Conservation (phyloP, 2,113 vertebrate genomes). For the Tragelaphus buxtoni region DNA sequence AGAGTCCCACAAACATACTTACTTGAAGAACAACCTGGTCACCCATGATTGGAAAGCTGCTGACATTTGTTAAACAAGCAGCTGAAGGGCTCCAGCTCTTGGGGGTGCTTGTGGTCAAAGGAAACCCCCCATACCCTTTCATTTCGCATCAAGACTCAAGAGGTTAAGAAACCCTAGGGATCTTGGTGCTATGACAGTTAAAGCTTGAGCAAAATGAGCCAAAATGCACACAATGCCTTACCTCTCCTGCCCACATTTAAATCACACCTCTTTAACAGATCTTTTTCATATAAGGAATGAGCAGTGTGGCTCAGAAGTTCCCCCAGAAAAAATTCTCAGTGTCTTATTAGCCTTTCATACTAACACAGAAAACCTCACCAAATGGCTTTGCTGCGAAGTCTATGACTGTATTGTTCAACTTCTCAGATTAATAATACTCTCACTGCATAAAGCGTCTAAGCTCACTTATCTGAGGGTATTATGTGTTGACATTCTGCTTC, state of each 20-base stretch:
- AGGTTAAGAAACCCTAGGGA: background rate
- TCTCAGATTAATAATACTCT: background rate
- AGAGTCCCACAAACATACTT: slow-evolving; percentile 5
- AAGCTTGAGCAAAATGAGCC: slow-evolving; percentile 5
- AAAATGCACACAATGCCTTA: background rate
- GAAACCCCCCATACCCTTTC: background rate
- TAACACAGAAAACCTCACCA: slow-evolving; percentile 11
- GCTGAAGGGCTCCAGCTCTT: background rate
- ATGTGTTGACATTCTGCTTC: slow-evolving; percentile 41
- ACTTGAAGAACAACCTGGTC: background rate
- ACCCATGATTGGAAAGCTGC: background rate
- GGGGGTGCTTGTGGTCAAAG: background rate
- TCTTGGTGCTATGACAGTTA: background rate
- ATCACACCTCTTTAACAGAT: background rate
- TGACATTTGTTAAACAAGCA: background rate
- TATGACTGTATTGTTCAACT: background rate
- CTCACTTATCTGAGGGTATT: background rate
- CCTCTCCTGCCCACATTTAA: background rate
- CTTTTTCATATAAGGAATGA: background rate
- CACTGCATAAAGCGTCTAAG: background rate
- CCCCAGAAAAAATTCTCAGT: background rate
- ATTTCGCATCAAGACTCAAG: background rate
- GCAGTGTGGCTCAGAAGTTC: background rate
- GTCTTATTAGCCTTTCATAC: slow-evolving; percentile 11
- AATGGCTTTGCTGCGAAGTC: background rate